Evolutionary conservation across 2,888 invertebrate genomes (phyloP).

Genomic region (Ichneumon xanthorius): DNA sequence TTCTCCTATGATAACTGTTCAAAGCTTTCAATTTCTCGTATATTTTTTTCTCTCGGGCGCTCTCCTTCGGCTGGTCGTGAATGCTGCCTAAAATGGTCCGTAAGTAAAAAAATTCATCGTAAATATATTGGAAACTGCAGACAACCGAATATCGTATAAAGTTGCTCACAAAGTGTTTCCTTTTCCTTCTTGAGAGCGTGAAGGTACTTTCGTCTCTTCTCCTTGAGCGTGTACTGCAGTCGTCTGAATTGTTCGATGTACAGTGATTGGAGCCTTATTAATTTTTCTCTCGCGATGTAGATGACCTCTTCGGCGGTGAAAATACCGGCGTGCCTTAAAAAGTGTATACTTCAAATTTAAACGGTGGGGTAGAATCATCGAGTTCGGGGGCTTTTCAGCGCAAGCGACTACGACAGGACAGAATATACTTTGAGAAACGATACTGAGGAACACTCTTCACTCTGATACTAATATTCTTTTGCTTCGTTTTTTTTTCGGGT

Average conservation of each 20-base stretch:
- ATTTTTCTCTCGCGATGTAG: slow-evolving; percentile 90
- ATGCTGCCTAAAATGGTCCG: slow-evolving; percentile 88
- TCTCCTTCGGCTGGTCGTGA: slow-evolving; percentile 89
- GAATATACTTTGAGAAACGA: slow-evolving; percentile 23
- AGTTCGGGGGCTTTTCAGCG: slow-evolving; percentile 67
- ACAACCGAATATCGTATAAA: background rate
- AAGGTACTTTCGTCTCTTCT: slow-evolving; percentile 91
- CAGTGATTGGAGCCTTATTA: slow-evolving; percentile 91
- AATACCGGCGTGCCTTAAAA: slow-evolving; percentile 93
- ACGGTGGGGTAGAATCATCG: slow-evolving; percentile 74
- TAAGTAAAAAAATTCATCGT: background rate
- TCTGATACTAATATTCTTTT: background rate
- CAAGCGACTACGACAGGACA: slow-evolving; percentile 79
- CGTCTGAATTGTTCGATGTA: slow-evolving; percentile 94
- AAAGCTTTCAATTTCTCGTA: slow-evolving; percentile 93
- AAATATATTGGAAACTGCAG: background rate
- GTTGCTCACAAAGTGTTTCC: slow-evolving; percentile 90
- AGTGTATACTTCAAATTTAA: slow-evolving; percentile 80
- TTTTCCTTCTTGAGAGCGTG: slow-evolving; percentile 91
- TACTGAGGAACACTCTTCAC: background rate
- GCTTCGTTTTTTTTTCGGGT: background rate
- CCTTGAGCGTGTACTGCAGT: slow-evolving; percentile 90
- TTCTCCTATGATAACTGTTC: slow-evolving; percentile 91
- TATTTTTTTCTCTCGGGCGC: slow-evolving; percentile 90
- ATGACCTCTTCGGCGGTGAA: slow-evolving; percentile 96